Percentiles rank a stretch among this genome's conserved stretches.
phyloP scores from a whole-genome alignment of 2,113 vertebrate species.

The Puntigrus tetrazona region DNA sequence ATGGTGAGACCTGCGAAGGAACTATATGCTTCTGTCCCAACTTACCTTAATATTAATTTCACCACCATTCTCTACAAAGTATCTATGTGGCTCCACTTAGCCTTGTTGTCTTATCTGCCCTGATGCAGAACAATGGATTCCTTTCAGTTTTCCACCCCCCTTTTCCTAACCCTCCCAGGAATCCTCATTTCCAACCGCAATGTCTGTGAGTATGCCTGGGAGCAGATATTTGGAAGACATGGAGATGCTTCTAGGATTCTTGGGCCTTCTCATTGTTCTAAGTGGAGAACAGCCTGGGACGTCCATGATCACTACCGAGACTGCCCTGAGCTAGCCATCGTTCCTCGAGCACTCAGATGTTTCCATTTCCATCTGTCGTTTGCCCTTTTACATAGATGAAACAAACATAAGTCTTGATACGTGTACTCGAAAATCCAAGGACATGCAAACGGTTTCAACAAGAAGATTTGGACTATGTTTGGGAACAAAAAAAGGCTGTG shows the following conservation, averaged over 20 bases:
- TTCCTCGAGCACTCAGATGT: constrained; percentile 55
- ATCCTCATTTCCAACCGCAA: constrained; percentile 75
- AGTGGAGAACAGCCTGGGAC: constrained; percentile 48
- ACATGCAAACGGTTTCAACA: constrained; percentile 31
- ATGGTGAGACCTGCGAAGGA: not conserved
- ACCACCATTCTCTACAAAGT: constrained; percentile 23
- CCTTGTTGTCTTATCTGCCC: constrained; percentile 70
- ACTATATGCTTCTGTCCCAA: not conserved
- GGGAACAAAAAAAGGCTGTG: constrained; percentile 3
- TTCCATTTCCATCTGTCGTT: constrained; percentile 47
- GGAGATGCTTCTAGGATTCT: constrained; percentile 64
- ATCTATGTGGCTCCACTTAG: constrained; percentile 69
- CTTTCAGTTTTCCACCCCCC: constrained; percentile 64
- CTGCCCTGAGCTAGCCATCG: constrained; percentile 36
- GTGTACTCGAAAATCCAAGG: constrained; percentile 40
- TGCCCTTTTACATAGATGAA: constrained; percentile 60
- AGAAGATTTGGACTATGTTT: not conserved
- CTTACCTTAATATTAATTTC: not conserved
- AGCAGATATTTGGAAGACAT: constrained; percentile 73
- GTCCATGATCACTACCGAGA: constrained; percentile 46
- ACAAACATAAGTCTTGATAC: constrained; percentile 58
- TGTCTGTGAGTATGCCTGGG: constrained; percentile 69
- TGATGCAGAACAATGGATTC: constrained; percentile 70
- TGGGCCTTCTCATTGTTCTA: constrained; percentile 58
- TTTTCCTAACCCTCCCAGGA: constrained; percentile 62